Evolutionary conservation across 2,113 vertebrate genomes (phyloP).

Genomic region (Lonchura striata): DNA sequence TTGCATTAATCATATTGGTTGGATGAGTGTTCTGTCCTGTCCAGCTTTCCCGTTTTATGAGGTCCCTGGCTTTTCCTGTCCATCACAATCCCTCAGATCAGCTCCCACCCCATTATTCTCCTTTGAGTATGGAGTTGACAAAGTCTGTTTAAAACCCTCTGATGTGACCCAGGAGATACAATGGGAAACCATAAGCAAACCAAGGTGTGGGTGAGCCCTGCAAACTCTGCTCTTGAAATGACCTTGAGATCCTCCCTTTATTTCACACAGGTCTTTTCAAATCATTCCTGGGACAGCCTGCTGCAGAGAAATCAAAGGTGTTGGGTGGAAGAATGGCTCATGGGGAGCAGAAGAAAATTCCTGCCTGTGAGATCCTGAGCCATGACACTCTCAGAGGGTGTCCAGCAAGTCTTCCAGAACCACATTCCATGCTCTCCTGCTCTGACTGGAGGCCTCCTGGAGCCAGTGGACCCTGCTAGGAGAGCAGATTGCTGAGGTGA

Average conservation of each 20-base stretch:
- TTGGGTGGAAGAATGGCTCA: neutral
- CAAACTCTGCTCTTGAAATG: neutral
- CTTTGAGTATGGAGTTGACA: neutral
- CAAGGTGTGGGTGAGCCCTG: neutral
- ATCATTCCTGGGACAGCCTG: neutral
- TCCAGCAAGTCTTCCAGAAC: neutral
- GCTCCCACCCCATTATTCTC: neutral
- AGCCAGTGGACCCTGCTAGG: neutral
- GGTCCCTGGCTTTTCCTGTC: no score
- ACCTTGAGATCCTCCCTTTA: neutral
- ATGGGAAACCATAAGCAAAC: neutral
- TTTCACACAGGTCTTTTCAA: neutral
- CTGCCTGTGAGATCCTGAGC: neutral
- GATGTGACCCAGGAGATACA: fast-evolving
- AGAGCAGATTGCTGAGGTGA: neutral
- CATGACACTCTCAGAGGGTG: neutral
- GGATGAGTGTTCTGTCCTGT: no score
- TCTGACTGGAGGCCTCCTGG: neutral
- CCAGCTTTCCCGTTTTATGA: no score
- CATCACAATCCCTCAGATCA: neutral
- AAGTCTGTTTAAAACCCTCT: neutral
- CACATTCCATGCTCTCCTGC: neutral
- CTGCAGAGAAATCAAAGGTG: neutral
- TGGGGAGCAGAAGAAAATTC: neutral
- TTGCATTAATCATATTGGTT: no score